Percentiles rank a stretch among this genome's conserved stretches.
Conservation (phyloP, 2,113 vertebrate species). For the Spea bombifrons region DNA sequence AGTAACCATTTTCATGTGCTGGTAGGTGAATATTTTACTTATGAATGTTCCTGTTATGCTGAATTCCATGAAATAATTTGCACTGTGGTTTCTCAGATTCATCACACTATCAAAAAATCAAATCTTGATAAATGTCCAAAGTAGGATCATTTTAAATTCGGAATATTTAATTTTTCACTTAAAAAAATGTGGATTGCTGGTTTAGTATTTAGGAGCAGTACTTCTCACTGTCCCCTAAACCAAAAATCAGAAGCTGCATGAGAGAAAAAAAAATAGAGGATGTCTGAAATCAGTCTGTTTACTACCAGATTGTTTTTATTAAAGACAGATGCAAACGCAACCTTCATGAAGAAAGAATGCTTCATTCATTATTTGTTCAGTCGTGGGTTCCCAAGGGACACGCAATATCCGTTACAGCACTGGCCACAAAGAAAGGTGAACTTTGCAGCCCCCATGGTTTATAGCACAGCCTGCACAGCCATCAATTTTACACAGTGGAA, state of each 20-base stretch:
- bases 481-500: conserved; percentile 37
- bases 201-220: too few relatives aligned
- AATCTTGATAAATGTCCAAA: too few relatives aligned
- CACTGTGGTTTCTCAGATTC: too few relatives aligned
- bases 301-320: conserved; percentile 21
- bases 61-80: too few relatives aligned
- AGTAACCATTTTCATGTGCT: too few relatives aligned
- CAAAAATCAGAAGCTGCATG: not conserved
- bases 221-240: not conserved
- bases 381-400: conserved; percentile 16
- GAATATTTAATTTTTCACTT: too few relatives aligned
- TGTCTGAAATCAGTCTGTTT: not conserved
- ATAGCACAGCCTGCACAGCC: conserved; percentile 25
- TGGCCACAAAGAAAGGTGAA: conserved; percentile 15
- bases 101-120: too few relatives aligned
- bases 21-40: too few relatives aligned
- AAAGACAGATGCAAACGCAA: conserved; percentile 22
- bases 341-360: conserved; percentile 27
- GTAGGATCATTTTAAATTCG: too few relatives aligned
- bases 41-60: too few relatives aligned
- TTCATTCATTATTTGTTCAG: conserved; percentile 18
- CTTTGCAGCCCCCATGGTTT: conserved; percentile 20
- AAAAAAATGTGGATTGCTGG: too few relatives aligned
- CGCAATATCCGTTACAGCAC: conserved; percentile 25
- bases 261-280: not conserved